Evolutionary conservation across 1,140 invertebrate genomes (phyloP).

Genomic region (Papilio aristodemus): DNA sequence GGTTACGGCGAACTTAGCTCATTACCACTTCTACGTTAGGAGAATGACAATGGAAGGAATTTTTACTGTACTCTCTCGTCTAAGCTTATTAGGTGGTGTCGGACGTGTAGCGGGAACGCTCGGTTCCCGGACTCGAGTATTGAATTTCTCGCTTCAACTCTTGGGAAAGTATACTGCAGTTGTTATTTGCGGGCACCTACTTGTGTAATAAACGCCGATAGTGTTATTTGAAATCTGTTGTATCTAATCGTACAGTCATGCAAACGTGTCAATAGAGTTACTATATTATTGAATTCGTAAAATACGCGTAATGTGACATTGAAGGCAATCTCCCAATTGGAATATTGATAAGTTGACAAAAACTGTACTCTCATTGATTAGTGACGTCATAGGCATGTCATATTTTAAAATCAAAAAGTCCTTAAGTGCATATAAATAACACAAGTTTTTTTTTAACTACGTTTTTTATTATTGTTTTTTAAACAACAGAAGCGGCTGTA

Average conservation of each 20-base stretch:
- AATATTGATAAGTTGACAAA: too few relatives aligned
- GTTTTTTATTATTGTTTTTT: too few relatives aligned
- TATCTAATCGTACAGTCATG: slow-evolving; percentile 4
- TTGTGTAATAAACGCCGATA: slow-evolving; percentile 24
- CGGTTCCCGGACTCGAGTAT: slow-evolving; percentile 46
- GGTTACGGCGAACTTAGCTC: slow-evolving; percentile 77
- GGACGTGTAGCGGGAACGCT: slow-evolving; percentile 51
- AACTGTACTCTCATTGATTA: too few relatives aligned
- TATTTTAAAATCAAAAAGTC: too few relatives aligned
- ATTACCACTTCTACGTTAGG: slow-evolving; percentile 67
- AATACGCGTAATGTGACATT: too few relatives aligned
- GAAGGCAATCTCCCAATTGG: too few relatives aligned
- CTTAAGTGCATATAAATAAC: too few relatives aligned
- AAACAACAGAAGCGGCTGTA: too few relatives aligned
- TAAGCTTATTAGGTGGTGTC: slow-evolving; percentile 65
- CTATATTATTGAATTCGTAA: background rate
- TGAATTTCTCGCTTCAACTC: slow-evolving; percentile 50
- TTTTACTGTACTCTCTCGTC: slow-evolving; percentile 72
- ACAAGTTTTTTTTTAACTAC: too few relatives aligned
- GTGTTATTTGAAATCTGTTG: slow-evolving; percentile 21
- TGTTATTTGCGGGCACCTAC: slow-evolving; percentile 23
- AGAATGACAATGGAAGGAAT: slow-evolving; percentile 75
- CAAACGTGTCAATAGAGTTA: background rate
- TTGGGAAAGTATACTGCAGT: slow-evolving; percentile 32
- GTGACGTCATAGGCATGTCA: too few relatives aligned